Evolutionary conservation across 2,113 vertebrate genomes (phyloP), one percentile per base, ranked within the genome.

Genomic region (Oncorhynchus kisutch): DNA sequence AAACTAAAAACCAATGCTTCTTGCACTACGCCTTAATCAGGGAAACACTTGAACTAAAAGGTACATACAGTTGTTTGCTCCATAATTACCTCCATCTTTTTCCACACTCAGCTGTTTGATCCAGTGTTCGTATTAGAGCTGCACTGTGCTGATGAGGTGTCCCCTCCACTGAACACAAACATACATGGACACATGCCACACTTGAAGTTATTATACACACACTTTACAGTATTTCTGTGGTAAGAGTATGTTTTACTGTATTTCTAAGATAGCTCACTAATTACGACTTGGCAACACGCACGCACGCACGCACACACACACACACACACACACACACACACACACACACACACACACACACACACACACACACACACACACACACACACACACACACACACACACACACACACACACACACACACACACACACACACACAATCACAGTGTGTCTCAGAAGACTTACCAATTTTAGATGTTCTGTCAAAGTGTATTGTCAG

Each of bases 61-160:
- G 54, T 67, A 5, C 13, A 16, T 67, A 24, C 13, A 18, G 27
- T 67, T 6, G 24, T 66, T 14, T 71, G 51, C 62, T 20, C 16
- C 16, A 68, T 75, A 82, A 78, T 72, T 73, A 80, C 69, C 71
- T 79, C 66, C 48, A 8, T 78, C 81, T 84, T 84, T 39, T 67
- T 81, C 71, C 2, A 27, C 78, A 34, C 34, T 34, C 6, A 20
- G 71, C 80, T 64, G 72, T 45, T 45, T 45, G 64, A 88, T 59
- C 73, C 54, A 5, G 1, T 78, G 78, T 85, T 86, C 81, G 70
- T 73, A 76, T 91, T 85, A 88, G 78, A 88, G 66, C 79, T 57
- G 5, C 51, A 0, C 54, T 20, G 67, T 48, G 2, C 57, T 49
- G n/a, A 57, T 25, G 70, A 77, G 74, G 66, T 62, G 73, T 14